Conservation (phyloP, 2,888 invertebrate genomes). For the Spodoptera exigua region DNA sequence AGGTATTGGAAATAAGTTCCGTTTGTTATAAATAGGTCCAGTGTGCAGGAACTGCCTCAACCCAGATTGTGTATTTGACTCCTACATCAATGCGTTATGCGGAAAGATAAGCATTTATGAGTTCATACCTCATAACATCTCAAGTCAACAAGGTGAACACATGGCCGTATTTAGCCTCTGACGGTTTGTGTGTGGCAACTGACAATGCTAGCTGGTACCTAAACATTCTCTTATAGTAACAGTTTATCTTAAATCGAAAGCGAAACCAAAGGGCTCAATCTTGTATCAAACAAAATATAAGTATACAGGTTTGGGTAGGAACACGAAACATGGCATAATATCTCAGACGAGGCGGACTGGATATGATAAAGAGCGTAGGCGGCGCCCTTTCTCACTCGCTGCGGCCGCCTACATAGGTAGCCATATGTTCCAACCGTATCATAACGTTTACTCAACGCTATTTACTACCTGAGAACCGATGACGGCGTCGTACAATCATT, state of each 20-base stretch:
- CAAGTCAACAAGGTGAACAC: conserved; percentile 23
- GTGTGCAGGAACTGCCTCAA: too few species aligned
- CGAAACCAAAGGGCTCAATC: not conserved
- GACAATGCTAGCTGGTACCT: conserved; percentile 1
- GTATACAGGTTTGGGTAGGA: conserved; percentile 1
- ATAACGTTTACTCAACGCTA: conserved; percentile 53
- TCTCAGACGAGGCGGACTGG: conserved; percentile 56
- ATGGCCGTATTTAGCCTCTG: conserved; percentile 27
- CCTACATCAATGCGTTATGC: conserved; percentile 6
- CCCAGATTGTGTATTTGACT: conserved; percentile 25
- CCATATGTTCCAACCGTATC: conserved; percentile 58
- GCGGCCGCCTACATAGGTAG: conserved; percentile 74
- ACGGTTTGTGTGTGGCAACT: not conserved
- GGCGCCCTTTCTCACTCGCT: conserved; percentile 79
- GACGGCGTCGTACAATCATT: conserved; percentile 55
- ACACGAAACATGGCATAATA: conserved; percentile 25
- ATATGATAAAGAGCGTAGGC: conserved; percentile 75
- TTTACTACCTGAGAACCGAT: conserved; percentile 48
- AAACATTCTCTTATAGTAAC: not conserved
- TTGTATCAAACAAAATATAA: too few species aligned
- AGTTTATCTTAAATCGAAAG: too few species aligned
- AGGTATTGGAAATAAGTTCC: too few species aligned
- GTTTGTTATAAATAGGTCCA: too few species aligned
- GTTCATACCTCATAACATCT: conserved; percentile 20
- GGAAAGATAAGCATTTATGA: conserved; percentile 46